Base-by-base conservation (phyloP, 2,797 vertebrate species). In the Mallotus villosus region DNA sequence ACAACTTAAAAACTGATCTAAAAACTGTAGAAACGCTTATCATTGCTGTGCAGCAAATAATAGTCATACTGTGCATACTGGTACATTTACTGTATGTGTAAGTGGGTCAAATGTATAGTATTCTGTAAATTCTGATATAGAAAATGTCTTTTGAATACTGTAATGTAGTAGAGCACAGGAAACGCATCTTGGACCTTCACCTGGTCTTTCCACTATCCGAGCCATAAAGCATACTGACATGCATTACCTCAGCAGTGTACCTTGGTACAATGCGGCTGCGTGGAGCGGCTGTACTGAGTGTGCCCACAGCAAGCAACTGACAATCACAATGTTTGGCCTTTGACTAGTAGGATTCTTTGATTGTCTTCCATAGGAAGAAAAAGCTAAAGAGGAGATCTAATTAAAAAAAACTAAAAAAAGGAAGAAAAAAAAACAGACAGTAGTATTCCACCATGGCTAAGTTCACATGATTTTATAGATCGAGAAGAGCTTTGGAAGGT, bases 341-440 rank as follows among this genome's bases (percentile, higher is more conserved):
- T 53, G 51, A 69, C 66, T 63, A 71, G 51, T 60, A 74, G 78
- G 70, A 81, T 25, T 63, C 57, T 70, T 84, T 53, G 72, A 73
- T 75, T 61, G 71, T 91, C 93, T 93, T 93, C 92, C 92, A 93
- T 76, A 73, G 92, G 93, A 93, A 93, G 93, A 88, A 90, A 37
- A 89, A 79, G 74, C 25, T 27, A 77, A 63, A 68, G n/a, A 66
- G 67, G 77, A 58, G 58, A 75, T 68, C 19, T 71, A 51, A 64
- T 37, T n/a, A 59, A 53, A 41, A 22, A 16, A 53, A 41, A 22
- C 12, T 63, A 60, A 34, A 49, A 27, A 12, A 70, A 69, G 67
- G 46, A 70, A 7, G 49, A 58, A 70, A 69, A 68, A 53, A 70
- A 7, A 34, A 58, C 68, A 71, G 64, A 59, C 41, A 57, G 37